Base-by-base conservation (phyloP, 2,888 invertebrate genomes). In the Endomychus coccineus region DNA sequence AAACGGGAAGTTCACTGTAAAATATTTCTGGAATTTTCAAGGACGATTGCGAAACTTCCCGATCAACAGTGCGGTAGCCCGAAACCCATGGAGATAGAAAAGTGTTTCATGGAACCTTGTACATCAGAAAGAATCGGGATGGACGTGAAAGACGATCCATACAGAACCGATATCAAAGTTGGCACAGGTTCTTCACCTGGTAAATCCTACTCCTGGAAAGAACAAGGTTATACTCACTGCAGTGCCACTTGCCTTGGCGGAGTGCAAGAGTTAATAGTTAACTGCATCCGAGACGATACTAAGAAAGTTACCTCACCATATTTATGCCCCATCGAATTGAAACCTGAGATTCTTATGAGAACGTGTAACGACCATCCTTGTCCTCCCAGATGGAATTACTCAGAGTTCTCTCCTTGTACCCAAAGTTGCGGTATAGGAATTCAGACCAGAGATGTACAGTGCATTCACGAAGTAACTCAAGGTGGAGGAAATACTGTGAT, bases 321-420 rank as follows among this genome's bases (percentile, higher is more conserved):
- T 58, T 75, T 90, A 60, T 95, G 95, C 54, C 80, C 87, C 17
- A 80, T 84, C 1, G 81, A 87, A 50, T 81, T 85, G 0, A 86
- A 89, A 58, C 94, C 94, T 0, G 90, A 92, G 61, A 85, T 87
- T 30, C 71, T 90, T 42, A 86, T 89, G 17, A 71, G 87, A 54
- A 86, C 88, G 0, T 94, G 94, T 69, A 97, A 97, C 60, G 94
- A 94, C 55, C 83, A 89, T 43, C 89, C 95, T 0, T 97, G 97
- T 59, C 94, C 94, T 2, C 94, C 95, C 0, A 77, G 90, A 51
- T 92, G 92, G 92, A 89, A 89, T 59, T 83, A 84, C 51, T 87
- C 89, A 0, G 88, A 89, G 35, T 92, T 88, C 59, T 83, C 85
- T 0, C 78, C 81, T 12, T 97, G 96, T 67, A 87, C 89, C 12